Conservation (phyloP, 1,140 invertebrate species). For the Chymomyza costata region DNA sequence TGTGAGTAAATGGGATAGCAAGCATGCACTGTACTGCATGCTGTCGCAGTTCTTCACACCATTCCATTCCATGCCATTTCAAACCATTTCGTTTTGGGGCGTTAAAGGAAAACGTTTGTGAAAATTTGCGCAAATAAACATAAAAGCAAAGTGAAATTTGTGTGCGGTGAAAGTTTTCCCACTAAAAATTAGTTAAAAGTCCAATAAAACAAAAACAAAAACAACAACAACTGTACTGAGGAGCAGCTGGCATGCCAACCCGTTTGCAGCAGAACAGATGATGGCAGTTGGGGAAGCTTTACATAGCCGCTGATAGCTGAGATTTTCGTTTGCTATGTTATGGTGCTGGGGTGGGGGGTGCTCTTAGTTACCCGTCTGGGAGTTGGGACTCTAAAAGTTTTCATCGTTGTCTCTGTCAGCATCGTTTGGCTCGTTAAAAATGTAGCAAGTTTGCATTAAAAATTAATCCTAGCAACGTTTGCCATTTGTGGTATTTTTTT, state of each 20-base stretch:
- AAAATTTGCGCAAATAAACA: constrained; percentile 16
- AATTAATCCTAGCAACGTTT: constrained; percentile 13
- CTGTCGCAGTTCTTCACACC: neutral
- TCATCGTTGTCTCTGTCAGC: too few relatives aligned
- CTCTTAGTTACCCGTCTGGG: too few relatives aligned
- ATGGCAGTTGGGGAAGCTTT: neutral
- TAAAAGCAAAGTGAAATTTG: constrained; percentile 18
- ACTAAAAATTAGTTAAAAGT: constrained; percentile 21
- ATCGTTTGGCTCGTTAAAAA: constrained; percentile 6
- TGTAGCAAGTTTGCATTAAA: constrained; percentile 8
- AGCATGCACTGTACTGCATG: neutral
- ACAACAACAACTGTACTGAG: too few relatives aligned
- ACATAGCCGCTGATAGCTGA: too few relatives aligned
- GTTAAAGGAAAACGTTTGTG: neutral
- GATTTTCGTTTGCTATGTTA: too few relatives aligned
- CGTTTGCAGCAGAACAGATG: constrained; percentile 5
- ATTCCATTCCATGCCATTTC: too few relatives aligned
- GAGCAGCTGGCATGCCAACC: constrained; percentile 3
- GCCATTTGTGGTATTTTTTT: too few relatives aligned
- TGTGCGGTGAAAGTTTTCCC: constrained; percentile 15
- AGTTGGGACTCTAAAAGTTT: too few relatives aligned
- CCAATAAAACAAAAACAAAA: neutral
- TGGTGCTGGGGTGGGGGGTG: too few relatives aligned
- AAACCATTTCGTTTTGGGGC: neutral
- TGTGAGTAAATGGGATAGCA: neutral